These are phyloP conservation scores for Phenganax stokvisi DNA, from an alignment of 92 coral and sea anemone genomes.

Conservation along the genomic window DNA sequence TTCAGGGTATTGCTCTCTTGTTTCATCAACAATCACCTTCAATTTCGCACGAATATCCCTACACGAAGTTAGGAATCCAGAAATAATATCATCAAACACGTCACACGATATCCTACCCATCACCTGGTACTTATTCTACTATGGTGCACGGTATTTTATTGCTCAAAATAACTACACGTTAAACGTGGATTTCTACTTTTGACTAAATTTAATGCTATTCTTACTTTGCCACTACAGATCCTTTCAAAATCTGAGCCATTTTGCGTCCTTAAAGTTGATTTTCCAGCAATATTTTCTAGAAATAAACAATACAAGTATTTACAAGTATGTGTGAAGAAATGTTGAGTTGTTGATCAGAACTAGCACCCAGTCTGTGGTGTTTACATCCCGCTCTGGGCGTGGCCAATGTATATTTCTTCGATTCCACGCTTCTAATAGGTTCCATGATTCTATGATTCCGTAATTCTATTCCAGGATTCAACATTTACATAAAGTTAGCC, in stretches of 20 bases:
- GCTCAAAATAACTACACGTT: neutral
- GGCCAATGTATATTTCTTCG: neutral
- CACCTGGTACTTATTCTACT: neutral
- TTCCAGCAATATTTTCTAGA: neutral
- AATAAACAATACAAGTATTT: neutral
- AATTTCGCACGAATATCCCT: constrained; percentile 87
- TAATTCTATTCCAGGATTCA: neutral
- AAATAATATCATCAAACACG: neutral
- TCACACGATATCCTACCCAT: neutral
- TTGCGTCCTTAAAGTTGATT: neutral
- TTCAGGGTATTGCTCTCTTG: constrained; percentile 70
- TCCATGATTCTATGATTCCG: neutral
- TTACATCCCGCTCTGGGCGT: neutral
- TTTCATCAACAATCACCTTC: constrained; percentile 72
- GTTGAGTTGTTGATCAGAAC: neutral
- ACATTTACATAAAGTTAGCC: neutral
- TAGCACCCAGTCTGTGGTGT: neutral
- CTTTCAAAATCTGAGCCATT: constrained; percentile 39
- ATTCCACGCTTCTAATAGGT: neutral
- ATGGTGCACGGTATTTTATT: neutral
- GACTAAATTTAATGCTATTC: neutral
- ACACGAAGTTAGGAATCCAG: neutral
- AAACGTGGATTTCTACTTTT: neutral
- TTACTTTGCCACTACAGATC: constrained; percentile 38
- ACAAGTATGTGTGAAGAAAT: neutral